Evolutionary conservation across 2,888 invertebrate genomes (phyloP).

Genomic region (Trachelus iudaicus): DNA sequence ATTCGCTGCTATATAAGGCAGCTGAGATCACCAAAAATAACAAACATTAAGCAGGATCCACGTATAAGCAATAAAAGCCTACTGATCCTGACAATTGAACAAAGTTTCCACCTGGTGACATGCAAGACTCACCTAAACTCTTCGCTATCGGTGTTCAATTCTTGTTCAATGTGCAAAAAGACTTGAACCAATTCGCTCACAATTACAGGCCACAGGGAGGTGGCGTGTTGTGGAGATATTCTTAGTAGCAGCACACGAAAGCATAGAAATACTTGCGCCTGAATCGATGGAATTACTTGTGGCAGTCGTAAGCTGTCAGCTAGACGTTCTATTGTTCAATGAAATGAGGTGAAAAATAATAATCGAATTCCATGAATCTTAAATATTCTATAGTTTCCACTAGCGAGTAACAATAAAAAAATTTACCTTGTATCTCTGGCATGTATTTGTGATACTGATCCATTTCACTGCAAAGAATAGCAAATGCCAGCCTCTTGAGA

Average conservation of each 20-base stretch:
- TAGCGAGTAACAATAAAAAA: background rate
- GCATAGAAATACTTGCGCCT: constrained; percentile 88
- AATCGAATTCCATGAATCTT: background rate
- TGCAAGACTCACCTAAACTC: constrained; percentile 74
- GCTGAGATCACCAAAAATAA: background rate
- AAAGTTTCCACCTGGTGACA: background rate
- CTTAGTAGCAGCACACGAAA: constrained; percentile 86
- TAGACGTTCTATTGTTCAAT: constrained; percentile 75
- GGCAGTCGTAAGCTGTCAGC: constrained; percentile 84
- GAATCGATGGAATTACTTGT: constrained; percentile 79
- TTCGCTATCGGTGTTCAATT: constrained; percentile 79
- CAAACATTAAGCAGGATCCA: background rate
- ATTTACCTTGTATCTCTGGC: constrained; percentile 87
- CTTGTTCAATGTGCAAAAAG: constrained; percentile 86
- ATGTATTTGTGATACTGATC: constrained; percentile 89
- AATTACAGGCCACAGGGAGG: constrained; percentile 91
- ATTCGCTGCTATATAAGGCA: background rate
- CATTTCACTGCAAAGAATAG: constrained; percentile 86
- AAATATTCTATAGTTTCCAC: background rate
- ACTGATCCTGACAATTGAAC: background rate
- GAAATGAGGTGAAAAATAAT: background rate
- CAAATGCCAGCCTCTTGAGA: constrained; percentile 83
- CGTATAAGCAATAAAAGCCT: background rate
- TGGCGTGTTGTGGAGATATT: constrained; percentile 86
- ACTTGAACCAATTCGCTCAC: constrained; percentile 92